Evolutionary conservation across 2,113 vertebrate genomes (phyloP), one percentile per base, ranked within the genome.

Genomic region (Felis catus): DNA sequence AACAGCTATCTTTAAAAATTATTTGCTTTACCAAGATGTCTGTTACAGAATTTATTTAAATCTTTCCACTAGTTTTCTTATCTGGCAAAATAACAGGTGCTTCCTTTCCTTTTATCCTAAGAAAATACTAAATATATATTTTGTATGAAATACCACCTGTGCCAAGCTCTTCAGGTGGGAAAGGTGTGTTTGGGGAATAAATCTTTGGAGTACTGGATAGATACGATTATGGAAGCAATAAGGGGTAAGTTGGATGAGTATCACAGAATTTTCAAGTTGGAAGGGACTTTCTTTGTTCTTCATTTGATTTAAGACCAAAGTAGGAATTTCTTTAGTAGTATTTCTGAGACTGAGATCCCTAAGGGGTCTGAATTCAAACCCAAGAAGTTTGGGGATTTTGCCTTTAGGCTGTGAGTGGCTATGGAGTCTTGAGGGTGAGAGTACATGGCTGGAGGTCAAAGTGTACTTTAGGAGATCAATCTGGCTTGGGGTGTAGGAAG

Each of bases 31-130:
- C 10, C 12, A 48, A 93, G 15, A 7, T 82, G 5, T 87, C 29
- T 53, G 61, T 70, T 81, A 68, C 14, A 61, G 33, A 94, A 89
- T 84, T 76, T 79, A 39, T 70, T 82, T 39, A 65, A 16, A 51
- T 76, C 13, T 87, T 92, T 78, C 58, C 31, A 66, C 61, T 81
- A 71, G 25, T 41, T 89, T 97, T 97, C 48, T 88, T 93, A 7
- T 3, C 41, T 84, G 70, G 36, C 23, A 89, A 58, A 76, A 65
- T 91, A 73, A 78, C 29, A 83, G 23, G 6, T 94, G 9, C 33
- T 87, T 96, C 63, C 9, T 97, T 91, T 19, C 13, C 31, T 94
- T 82, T 86, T 70, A 90, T 90, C n/a, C 25, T 91, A 29, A 94
- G 66, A 89, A 85, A 82, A 83, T 33, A 68, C 36, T 80, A 89